Evolutionary conservation across 2,888 invertebrate species (phyloP).

Genomic region (Autographa gamma): DNA sequence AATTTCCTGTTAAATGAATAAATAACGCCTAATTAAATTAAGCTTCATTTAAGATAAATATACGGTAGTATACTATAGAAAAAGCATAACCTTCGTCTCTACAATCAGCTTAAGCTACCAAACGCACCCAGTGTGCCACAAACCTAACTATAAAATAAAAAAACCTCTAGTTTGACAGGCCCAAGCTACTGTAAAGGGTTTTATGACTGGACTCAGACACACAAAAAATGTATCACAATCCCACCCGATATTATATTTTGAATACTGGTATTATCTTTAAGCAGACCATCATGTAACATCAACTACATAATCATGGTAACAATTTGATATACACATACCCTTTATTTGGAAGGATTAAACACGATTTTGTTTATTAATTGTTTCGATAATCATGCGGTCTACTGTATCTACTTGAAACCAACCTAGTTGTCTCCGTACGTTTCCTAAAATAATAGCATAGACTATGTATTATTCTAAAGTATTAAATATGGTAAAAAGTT

Average conservation of each 20-base stretch:
- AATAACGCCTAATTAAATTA: too few species aligned
- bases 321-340: neutral
- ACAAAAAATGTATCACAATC: conserved; percentile 56
- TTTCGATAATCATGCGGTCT: too few species aligned
- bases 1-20: too few species aligned
- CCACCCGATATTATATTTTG: conserved; percentile 36
- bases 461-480: too few species aligned
- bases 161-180: conserved; percentile 60
- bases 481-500: too few species aligned
- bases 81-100: neutral
- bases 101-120: neutral
- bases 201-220: conserved; percentile 62
- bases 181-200: conserved; percentile 71
- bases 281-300: neutral
- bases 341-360: neutral
- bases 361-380: too few species aligned
- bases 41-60: too few species aligned
- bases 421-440: too few species aligned
- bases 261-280: conserved; percentile 27
- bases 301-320: neutral
- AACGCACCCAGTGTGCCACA: conserved; percentile 37
- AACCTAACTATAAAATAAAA: conserved; percentile 50
- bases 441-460: too few species aligned
- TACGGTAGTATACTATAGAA: neutral
- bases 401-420: too few species aligned